A percentile compares a stretch with the other conserved stretches of the same genome.
phyloP scores from a whole-genome alignment of 2,888 invertebrate genomes.

The Ferdinandea cuprea region DNA sequence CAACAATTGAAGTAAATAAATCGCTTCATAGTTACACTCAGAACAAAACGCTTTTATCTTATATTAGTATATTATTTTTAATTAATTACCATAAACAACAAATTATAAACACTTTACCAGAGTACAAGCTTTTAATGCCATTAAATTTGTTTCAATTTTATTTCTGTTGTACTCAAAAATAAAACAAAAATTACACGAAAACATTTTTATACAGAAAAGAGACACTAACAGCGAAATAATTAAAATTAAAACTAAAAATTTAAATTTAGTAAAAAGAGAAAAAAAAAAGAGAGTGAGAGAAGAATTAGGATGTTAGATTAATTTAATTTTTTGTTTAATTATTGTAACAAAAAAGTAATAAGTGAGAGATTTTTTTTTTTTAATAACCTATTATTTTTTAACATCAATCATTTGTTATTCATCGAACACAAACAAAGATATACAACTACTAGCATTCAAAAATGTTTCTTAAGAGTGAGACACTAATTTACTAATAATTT shows the following conservation, averaged over 20 bases:
- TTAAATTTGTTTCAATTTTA: slow-evolving; percentile 1
- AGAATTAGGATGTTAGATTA: slow-evolving; percentile 74
- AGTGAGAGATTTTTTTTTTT: slow-evolving; percentile 33
- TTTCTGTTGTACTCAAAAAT: slow-evolving; percentile 21
- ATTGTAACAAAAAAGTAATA: slow-evolving; percentile 45
- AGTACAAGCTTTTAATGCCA: slow-evolving; percentile 48
- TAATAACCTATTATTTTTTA: no score
- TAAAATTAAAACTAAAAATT: slow-evolving; percentile 35
- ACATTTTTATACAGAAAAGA: slow-evolving; percentile 76
- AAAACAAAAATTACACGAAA: slow-evolving; percentile 48
- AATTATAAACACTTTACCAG: slow-evolving; percentile 14
- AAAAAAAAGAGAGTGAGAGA: slow-evolving; percentile 78
- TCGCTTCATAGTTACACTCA: slow-evolving; percentile 60
- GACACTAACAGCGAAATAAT: slow-evolving; percentile 65
- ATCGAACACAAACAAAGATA: slow-evolving; percentile 45
- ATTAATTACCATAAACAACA: neutral
- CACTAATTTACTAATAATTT: slow-evolving; percentile 4
- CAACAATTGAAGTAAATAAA: slow-evolving; percentile 43
- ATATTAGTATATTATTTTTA: slow-evolving; percentile 4
- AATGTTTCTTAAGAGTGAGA: slow-evolving; percentile 37
- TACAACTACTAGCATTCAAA: slow-evolving; percentile 47
- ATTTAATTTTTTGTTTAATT: slow-evolving; percentile 40
- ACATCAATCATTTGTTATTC: slow-evolving; percentile 45
- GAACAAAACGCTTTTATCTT: slow-evolving; percentile 32
- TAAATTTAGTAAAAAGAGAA: slow-evolving; percentile 9